Conservation (phyloP, 2,797 vertebrate genomes). For the Paguma larvata region DNA sequence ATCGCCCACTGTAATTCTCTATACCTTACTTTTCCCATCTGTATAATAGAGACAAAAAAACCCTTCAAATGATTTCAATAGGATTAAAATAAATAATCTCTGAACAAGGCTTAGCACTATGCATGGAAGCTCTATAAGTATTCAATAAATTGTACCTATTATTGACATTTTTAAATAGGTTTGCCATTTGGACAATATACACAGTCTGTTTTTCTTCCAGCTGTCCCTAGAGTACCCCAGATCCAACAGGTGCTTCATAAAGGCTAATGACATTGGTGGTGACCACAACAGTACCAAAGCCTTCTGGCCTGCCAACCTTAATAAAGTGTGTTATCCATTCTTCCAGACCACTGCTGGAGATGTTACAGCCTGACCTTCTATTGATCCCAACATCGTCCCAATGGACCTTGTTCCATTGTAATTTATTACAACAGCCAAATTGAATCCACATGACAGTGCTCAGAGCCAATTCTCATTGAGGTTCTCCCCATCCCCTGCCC, state of each 20-base stretch:
- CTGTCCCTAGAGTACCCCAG: neutral
- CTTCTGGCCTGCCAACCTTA: slow-evolving; percentile 78
- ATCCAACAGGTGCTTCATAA: slow-evolving; percentile 67
- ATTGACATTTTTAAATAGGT: slow-evolving; percentile 36
- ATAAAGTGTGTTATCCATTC: slow-evolving; percentile 80
- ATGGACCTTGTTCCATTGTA: slow-evolving; percentile 80
- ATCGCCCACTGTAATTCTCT: neutral
- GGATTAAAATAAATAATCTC: slow-evolving; percentile 15
- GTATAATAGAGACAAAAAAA: neutral
- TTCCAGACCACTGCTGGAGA: slow-evolving; percentile 82
- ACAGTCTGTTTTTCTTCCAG: slow-evolving; percentile 24
- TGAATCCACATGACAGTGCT: slow-evolving; percentile 84
- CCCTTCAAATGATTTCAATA: neutral
- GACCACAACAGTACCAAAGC: slow-evolving; percentile 66
- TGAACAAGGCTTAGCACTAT: neutral
- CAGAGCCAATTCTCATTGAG: slow-evolving; percentile 81
- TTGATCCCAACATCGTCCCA: slow-evolving; percentile 83
- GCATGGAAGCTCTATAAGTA: neutral
- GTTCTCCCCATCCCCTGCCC: slow-evolving; percentile 53
- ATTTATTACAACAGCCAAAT: slow-evolving; percentile 85
- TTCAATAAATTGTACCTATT: slow-evolving; percentile 23
- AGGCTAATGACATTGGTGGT: slow-evolving; percentile 39
- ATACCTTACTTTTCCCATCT: neutral
- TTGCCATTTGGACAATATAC: neutral
- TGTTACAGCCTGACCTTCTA: slow-evolving; percentile 83